phyloP scores from a whole-genome alignment of 2,888 invertebrate genomes.

The Agrochola macilenta region DNA sequence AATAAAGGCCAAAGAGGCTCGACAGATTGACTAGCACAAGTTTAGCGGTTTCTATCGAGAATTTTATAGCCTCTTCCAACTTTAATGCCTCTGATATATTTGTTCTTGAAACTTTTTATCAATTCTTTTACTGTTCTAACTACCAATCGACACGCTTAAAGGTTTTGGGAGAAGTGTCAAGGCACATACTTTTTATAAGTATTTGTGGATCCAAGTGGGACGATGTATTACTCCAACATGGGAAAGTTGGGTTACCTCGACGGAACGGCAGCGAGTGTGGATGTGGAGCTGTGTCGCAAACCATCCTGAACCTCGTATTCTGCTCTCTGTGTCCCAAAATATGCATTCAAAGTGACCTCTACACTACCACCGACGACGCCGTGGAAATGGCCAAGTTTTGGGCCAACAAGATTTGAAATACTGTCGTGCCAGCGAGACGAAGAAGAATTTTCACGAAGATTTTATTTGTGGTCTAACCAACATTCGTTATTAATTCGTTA shows the following conservation, averaged over 20 bases:
- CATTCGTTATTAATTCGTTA: not conserved
- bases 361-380: not conserved
- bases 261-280: not conserved
- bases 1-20: constrained; percentile 20
- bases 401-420: not conserved
- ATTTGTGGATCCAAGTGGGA: not conserved
- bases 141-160: constrained; percentile 11
- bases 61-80: constrained; percentile 49
- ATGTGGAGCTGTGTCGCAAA: not conserved
- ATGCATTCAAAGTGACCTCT: not conserved
- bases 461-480: not conserved
- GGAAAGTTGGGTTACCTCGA: not conserved
- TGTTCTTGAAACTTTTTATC: constrained; percentile 57
- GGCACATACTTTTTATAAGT: not conserved
- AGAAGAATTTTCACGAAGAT: not conserved
- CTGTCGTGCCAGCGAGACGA: not conserved
- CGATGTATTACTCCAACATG: not conserved
- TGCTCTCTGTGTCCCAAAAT: not conserved
- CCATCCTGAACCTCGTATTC: not conserved
- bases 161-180: constrained; percentile 10
- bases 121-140: constrained; percentile 34
- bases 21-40: constrained; percentile 48
- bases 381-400: not conserved
- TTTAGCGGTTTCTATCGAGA: constrained; percentile 41
- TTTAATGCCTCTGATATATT: constrained; percentile 35